Base-by-base conservation (phyloP, 2,888 invertebrate species). In the Schizotus pectinicornis region DNA sequence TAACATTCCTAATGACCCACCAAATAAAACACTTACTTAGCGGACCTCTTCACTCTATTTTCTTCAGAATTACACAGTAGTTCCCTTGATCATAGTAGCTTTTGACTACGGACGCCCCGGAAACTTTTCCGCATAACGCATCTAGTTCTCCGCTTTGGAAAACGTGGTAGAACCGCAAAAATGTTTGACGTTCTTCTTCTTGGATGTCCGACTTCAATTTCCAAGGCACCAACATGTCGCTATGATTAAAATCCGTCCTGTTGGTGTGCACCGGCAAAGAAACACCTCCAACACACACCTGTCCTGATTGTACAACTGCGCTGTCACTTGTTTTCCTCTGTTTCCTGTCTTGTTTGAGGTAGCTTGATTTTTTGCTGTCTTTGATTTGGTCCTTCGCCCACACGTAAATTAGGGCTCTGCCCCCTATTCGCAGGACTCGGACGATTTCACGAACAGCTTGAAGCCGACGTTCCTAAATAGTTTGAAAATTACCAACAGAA, bases 141-240 rank as follows among this genome's bases (percentile, higher is more conserved):
- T 90, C 86, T 34, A 96, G 77, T 81, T 96, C 98, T 0, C 86
- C 86, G 66, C 92, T 88, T 67, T 90, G 87, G 75, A 98, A 98
- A 1, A 98, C 94, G 74, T 98, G 98, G 79, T 98, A 98, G 77
- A 87, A 98, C 60, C 98, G 83, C 46, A 95, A 82, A 74, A 90
- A 87, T 2, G 86, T 84, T n/a, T 79, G 81, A 0, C 8, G 6
- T 12, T 81, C 78, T 0, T 81, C 78, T 49, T 76, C 65, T 0
- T 80, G 78, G 56, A 80, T 80, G 14, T 78, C 72, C n/a, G 74
- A 75, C 56, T 87, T 89, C 36, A 90, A 79, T 73, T 93, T 94
- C 99, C 99, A 99, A 0, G 98, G 98, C 0, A 99, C 98, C 32
- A 99, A 82, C 59, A 98, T 79, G 79, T 99, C 98, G 66, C 90